Conservation (phyloP, 2,113 vertebrate genomes). For the Oreochromis niloticus region DNA sequence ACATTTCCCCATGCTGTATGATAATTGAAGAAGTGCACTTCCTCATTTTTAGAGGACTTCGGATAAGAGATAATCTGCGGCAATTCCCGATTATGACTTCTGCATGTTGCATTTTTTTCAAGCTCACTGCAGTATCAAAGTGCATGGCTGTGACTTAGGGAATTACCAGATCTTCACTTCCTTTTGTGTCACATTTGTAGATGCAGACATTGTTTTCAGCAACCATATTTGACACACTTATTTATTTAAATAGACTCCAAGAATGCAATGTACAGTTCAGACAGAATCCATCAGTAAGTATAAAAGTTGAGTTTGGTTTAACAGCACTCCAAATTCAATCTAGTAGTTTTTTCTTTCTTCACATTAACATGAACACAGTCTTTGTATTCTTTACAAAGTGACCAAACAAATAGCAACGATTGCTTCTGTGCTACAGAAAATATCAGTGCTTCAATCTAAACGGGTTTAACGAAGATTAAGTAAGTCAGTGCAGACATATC, state of each 20-base stretch:
- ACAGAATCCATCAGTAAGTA: slow-evolving; percentile 40
- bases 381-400: slow-evolving; percentile 28
- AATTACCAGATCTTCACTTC: not conserved
- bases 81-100: not conserved
- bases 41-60: not conserved
- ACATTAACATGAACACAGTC: not conserved
- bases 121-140: not conserved
- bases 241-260: slow-evolving; percentile 69
- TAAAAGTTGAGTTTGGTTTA: slow-evolving; percentile 55
- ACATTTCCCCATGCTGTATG: not conserved
- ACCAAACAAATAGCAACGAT: slow-evolving; percentile 11
- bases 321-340: slow-evolving; percentile 35
- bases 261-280: slow-evolving; percentile 55
- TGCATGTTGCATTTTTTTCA: not conserved
- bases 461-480: slow-evolving; percentile 24
- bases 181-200: not conserved
- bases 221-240: slow-evolving; percentile 26
- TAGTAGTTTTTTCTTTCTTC: not conserved
- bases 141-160: not conserved
- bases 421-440: slow-evolving; percentile 46
- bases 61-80: not conserved
- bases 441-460: slow-evolving; percentile 50
- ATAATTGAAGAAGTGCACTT: not conserved
- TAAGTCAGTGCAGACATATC: slow-evolving; percentile 38
- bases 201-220: not conserved